phyloP scores from a whole-genome alignment of 2,888 invertebrate genomes.

The Tenthredo amoena region DNA sequence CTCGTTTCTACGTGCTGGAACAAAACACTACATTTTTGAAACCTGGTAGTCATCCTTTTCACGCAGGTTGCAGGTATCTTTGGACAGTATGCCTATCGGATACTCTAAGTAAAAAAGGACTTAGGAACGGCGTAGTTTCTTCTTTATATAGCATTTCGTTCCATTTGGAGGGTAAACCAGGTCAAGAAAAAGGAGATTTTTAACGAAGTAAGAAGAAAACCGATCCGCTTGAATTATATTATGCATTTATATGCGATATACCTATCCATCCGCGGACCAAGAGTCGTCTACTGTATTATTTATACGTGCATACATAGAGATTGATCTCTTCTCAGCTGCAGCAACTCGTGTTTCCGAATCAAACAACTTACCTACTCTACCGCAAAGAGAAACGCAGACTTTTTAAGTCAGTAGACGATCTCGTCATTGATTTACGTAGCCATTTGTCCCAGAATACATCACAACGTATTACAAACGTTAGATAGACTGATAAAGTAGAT shows the following conservation, averaged over 20 bases:
- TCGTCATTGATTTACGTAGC: slow-evolving; percentile 39
- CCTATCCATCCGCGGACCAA: neutral
- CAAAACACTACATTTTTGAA: slow-evolving; percentile 11
- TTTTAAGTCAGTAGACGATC: slow-evolving; percentile 5
- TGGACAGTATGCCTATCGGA: neutral
- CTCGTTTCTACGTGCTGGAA: neutral
- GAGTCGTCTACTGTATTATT: neutral
- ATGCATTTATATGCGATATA: neutral
- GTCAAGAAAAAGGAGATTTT: slow-evolving; percentile 1
- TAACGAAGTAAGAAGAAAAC: neutral
- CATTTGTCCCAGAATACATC: slow-evolving; percentile 47
- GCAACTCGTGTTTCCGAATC: slow-evolving; percentile 26
- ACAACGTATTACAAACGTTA: slow-evolving; percentile 10
- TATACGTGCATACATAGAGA: neutral
- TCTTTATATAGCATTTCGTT: slow-evolving; percentile 18
- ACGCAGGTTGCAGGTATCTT: neutral
- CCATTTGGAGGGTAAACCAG: neutral
- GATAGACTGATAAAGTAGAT: slow-evolving; percentile 26
- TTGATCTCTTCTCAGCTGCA: slow-evolving; percentile 19
- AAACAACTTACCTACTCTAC: slow-evolving; percentile 20
- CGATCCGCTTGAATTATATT: neutral
- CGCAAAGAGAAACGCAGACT: slow-evolving; percentile 28
- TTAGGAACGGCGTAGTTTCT: neutral
- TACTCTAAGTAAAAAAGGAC: neutral
- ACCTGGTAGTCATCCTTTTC: slow-evolving; percentile 23